Evolutionary conservation across 2,113 vertebrate species (phyloP), one percentile per base, ranked within the genome.

Genomic region (Carollia perspicillata): DNA sequence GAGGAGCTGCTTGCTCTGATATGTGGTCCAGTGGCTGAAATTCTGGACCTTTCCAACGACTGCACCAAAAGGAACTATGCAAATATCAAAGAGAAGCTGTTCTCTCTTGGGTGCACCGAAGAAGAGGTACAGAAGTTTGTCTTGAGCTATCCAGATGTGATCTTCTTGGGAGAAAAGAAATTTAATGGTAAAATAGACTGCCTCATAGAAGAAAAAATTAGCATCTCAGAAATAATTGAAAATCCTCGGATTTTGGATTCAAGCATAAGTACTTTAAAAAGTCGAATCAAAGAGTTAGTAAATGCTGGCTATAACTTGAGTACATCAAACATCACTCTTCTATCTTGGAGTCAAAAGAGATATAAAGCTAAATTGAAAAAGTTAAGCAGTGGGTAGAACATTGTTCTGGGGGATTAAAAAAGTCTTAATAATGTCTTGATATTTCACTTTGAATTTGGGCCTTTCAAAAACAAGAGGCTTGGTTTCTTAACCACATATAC

Each of bases 21-120:
- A 71, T 95, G 98, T 95, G 97, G 98, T 26, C 87, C 95, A 6
- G 98, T 98, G 12, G 98, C 97, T 66, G 91, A 97, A 22, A 97
- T 99, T 93, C 96, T 99, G 81, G 98, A 98, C 87, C 97, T 99
- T 79, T 98, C 98, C 68, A 99, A 95, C 47, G 97, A 98, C 28
- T 98, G 96, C 94, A 80, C 98, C 44, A 98, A 97, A 96, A 98
- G 96, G 2, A 99, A 98, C 96, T 97, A 99, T 20, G 80, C 4
- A 66, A 98, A 55, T 84, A 94, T 98, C 47, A 96, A 98, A 71
- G 53, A 97, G 86, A 99, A 98, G 90, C 88, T 99, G 35, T 3
- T 33, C 9, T 97, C 80, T 12, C 94, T 98, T 47, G 98, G 98
- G 26, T 98, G 97, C 96, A 81, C 42, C 60, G 90, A 97, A 90